Evolutionary conservation across 2,888 invertebrate genomes (phyloP).

Genomic region (Matsumyia berberina): DNA sequence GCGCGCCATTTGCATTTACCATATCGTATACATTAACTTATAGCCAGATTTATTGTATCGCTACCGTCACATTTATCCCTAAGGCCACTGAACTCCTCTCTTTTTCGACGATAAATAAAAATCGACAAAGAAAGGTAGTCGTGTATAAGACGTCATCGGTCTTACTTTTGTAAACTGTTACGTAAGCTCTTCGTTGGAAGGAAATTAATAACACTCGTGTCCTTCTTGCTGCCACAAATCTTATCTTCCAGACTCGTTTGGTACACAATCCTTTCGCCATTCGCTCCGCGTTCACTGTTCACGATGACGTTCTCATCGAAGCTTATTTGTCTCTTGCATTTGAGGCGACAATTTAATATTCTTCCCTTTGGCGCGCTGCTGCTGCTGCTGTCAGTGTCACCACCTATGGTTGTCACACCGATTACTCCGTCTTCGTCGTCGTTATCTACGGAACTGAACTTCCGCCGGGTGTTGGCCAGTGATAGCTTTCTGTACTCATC

Average conservation of each 20-base stretch:
- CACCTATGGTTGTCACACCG: constrained; percentile 41
- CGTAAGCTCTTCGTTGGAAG: constrained; percentile 57
- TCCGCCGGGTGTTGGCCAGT: constrained; percentile 58
- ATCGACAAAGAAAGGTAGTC: constrained; percentile 37
- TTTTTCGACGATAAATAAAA: constrained; percentile 8
- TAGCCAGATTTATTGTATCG: constrained; percentile 73
- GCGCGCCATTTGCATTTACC: constrained; percentile 31
- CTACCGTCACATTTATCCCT: constrained; percentile 67
- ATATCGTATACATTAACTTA: constrained; percentile 67
- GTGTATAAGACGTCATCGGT: constrained; percentile 12
- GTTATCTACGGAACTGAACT: constrained; percentile 62
- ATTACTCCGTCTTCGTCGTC: constrained; percentile 63
- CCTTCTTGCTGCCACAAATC: constrained; percentile 71
- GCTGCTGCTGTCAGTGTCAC: constrained; percentile 3
- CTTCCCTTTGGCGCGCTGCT: constrained; percentile 32
- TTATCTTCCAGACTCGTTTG: constrained; percentile 77
- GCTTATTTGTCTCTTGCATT: constrained; percentile 81
- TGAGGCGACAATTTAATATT: constrained; percentile 73
- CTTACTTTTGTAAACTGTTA: constrained; percentile 67
- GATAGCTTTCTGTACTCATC: constrained; percentile 70
- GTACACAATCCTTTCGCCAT: constrained; percentile 71
- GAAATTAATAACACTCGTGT: constrained; percentile 67
- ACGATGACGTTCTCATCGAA: constrained; percentile 80
- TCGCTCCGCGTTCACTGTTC: constrained; percentile 60
- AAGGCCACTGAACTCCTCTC: constrained; percentile 60